Conservation (phyloP, 2,888 invertebrate genomes). For the Limenitis camilla region DNA sequence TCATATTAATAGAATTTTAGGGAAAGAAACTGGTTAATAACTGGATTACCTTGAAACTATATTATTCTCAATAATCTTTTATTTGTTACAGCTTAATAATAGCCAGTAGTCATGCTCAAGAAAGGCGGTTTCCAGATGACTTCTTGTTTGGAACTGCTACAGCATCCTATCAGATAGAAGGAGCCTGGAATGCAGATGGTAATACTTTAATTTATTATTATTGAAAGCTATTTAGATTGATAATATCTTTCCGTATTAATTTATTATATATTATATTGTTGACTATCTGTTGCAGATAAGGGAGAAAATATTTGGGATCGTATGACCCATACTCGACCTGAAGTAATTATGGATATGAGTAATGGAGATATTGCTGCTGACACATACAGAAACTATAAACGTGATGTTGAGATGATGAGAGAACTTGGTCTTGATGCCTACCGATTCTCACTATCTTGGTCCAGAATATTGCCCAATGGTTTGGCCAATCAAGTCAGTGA, state of each 20-base stretch:
- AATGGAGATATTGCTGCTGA: slow-evolving; percentile 77
- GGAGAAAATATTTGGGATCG: slow-evolving; percentile 50
- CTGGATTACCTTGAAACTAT: too few species aligned
- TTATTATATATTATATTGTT: too few species aligned
- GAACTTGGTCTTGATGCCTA: slow-evolving; percentile 62
- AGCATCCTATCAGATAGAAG: slow-evolving; percentile 51
- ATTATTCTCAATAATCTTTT: too few species aligned
- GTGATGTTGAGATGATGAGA: slow-evolving; percentile 67
- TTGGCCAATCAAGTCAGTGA: slow-evolving; percentile 64
- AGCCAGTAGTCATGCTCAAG: too few species aligned
- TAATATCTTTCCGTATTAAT: too few species aligned
- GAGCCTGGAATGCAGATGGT: slow-evolving; percentile 52
- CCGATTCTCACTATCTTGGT: slow-evolving; percentile 76
- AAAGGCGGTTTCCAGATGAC: slow-evolving; percentile 44
- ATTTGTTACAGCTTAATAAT: too few species aligned
- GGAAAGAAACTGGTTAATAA: too few species aligned
- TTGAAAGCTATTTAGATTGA: too few species aligned
- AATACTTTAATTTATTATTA: too few species aligned
- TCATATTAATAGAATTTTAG: too few species aligned
- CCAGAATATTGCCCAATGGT: slow-evolving; percentile 76
- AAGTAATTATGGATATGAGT: slow-evolving; percentile 33
- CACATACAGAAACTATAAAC: slow-evolving; percentile 74
- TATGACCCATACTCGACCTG: slow-evolving; percentile 40
- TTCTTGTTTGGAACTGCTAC: slow-evolving; percentile 51
- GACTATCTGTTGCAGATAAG: slow-evolving; percentile 37